Conservation (phyloP, 1,140 invertebrate genomes). For the Drosophila erecta region DNA sequence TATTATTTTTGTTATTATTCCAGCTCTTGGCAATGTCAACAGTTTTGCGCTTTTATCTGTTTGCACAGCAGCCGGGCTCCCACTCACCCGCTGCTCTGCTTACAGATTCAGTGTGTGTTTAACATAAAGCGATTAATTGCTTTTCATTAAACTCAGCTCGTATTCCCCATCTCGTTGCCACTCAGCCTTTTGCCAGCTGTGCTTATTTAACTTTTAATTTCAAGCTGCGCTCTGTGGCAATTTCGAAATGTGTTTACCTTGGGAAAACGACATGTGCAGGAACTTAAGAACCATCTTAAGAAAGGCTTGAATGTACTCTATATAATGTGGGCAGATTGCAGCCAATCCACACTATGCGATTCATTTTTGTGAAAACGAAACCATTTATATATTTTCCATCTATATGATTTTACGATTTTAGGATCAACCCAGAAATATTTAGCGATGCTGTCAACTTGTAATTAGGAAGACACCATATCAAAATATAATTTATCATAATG, state of each 20-base stretch:
- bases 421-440: not conserved
- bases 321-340: too few species aligned
- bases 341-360: too few species aligned
- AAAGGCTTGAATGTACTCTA: too few species aligned
- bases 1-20: constrained; percentile 65
- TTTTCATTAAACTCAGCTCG: constrained; percentile 69
- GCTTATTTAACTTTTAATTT: constrained; percentile 77
- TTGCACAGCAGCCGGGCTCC: constrained; percentile 58
- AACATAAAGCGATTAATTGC: constrained; percentile 82
- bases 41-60: constrained; percentile 78
- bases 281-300: constrained; percentile 7
- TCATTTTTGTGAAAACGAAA: too few species aligned
- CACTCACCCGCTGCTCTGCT: not conserved
- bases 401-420: too few species aligned
- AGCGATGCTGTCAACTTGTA: not conserved
- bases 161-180: not conserved
- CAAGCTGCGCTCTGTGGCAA: constrained; percentile 38
- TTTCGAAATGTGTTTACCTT: constrained; percentile 51
- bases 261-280: constrained; percentile 21
- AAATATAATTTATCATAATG: not conserved
- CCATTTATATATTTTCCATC: too few species aligned
- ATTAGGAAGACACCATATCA: not conserved
- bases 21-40: constrained; percentile 75
- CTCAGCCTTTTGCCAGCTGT: constrained; percentile 25
- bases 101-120: constrained; percentile 53